Evolutionary conservation across 2,113 vertebrate genomes (phyloP), one percentile per base, ranked within the genome.

Genomic region (Acanthisitta chloris): DNA sequence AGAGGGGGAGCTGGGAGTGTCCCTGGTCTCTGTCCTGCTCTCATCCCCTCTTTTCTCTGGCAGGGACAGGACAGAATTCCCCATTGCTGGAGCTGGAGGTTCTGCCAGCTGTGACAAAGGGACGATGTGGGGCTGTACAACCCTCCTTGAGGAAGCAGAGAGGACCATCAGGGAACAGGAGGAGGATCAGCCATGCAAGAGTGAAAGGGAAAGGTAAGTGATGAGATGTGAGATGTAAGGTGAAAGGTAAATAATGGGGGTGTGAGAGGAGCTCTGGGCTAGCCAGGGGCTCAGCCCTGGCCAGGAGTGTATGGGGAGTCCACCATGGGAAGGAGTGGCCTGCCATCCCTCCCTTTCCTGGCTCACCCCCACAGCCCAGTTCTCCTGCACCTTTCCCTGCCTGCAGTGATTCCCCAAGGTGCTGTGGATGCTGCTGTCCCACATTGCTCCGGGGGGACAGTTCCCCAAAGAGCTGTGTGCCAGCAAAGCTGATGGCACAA

Each of bases 131-230:
- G 31, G 59, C 72, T 16, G 78, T 9, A 6, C 59, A 1, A 2
- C 8, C 15, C 24, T 26, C 24, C 8, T 28, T 18, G 25, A 3
- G 0, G 90, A 78, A 51, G 85, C 54, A 29, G 46, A 42, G 17
- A 25, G 42, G 33, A 59, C 11, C 31, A 8, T 6, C 8, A 4
- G 21, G 81, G 40, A 29, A 81, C 34, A 88, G 88, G 82, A 96
- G 95, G 91, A 97, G 79, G 93, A 84, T 97, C 96, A 96, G 93
- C 77, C 85, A 1, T 0, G 20, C 76, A 6, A 49, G 12, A 16
- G 91, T 96, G 79, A 95, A 52, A 28, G 95, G 93, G 45, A 97
- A 58, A 76, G 97, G 97, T 96, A 61, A 92, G 92, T 18, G 64
- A 8, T n/a, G n/a, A n/a, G n/a, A n/a, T n/a, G n/a, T n/a, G n/a